Base-by-base conservation (phyloP, 2,888 invertebrate species). In the Empis livida region DNA sequence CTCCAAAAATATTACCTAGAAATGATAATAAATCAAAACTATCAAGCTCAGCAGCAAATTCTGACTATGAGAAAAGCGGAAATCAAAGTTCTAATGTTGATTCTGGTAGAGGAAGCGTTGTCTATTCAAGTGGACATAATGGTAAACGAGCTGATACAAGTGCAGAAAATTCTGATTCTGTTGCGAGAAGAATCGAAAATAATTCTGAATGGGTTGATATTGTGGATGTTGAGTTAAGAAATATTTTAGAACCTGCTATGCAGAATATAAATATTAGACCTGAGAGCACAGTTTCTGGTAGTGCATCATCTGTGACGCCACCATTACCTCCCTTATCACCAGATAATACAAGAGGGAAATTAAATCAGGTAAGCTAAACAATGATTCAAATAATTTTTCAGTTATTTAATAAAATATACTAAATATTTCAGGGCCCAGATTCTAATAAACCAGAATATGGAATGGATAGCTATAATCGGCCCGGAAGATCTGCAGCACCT, bases 171-270 rank as follows among this genome's bases (percentile, higher is more conserved):
- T 68, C 77, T 1, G 78, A 79, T 58, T 73, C 74, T 11, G 47
- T 44, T 27, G 71, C 70, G 8, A 23, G 51, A 15, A 45, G 54
- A 41, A 47, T 50, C 8, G 76, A 71, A 30, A 78, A 76, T 54
- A 84, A 84, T 57, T 78, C 82, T 30, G 85, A 86, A 65, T 87
- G 87, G 87, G 84, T 84, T 2, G 85, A 85, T 57, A 76, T 84
- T 43, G 86, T 86, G 10, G 86, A 87, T 63, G 83, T 82, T 41
- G 87, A 87, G 63, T 71, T 87, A 17, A 73, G 85, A 15, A 82
- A 83, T 63, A 86, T 86, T 59, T 65, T 86, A 52, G 84, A 85
- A 60, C 84, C 84, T 2, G 80, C 81, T 62, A 68, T 83, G 45
- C 79, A 82, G n/a, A 73, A 73, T 54, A 64, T 79, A 63, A 70